A percentile compares a stretch with the other conserved stretches of the same genome.
Evolutionary conservation across 2,113 vertebrate species (phyloP).

Genomic region (Peromyscus leucopus): DNA sequence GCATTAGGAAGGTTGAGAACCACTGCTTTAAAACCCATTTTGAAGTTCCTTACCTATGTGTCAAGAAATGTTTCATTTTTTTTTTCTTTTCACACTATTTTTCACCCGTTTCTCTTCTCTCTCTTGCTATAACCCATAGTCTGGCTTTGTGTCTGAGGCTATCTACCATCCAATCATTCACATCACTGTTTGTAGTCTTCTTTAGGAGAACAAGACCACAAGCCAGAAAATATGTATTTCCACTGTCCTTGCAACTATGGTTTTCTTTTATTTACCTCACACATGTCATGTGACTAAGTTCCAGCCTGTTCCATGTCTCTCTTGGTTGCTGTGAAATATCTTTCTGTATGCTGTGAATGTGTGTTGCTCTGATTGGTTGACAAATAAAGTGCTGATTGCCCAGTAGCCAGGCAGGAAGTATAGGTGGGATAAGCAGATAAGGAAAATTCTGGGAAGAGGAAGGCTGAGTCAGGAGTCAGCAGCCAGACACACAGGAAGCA

Average conservation of each 20-base stretch:
- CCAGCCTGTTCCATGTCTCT: background rate
- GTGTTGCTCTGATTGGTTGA: too few relatives aligned
- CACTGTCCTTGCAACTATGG: background rate
- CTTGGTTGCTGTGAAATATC: background rate
- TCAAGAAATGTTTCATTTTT: background rate
- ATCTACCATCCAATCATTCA: background rate
- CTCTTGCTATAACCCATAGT: background rate
- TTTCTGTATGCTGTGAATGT: too few relatives aligned
- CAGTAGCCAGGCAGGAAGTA: too few relatives aligned
- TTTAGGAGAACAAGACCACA: background rate
- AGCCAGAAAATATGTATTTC: background rate
- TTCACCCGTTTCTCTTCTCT: background rate
- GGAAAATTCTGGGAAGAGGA: too few relatives aligned
- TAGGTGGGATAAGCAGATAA: too few relatives aligned
- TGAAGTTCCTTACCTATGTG: background rate
- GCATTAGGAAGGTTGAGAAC: background rate
- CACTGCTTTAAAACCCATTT: background rate
- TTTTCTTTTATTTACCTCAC: background rate
- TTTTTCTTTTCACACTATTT: background rate
- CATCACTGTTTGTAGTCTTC: background rate
- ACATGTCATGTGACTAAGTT: background rate
- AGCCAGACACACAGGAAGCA: too few relatives aligned
- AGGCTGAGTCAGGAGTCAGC: too few relatives aligned
- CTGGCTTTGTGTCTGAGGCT: background rate
- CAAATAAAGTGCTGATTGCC: too few relatives aligned